Base-by-base conservation (phyloP, 2,888 invertebrate genomes). In the Drosophila mercatorum region DNA sequence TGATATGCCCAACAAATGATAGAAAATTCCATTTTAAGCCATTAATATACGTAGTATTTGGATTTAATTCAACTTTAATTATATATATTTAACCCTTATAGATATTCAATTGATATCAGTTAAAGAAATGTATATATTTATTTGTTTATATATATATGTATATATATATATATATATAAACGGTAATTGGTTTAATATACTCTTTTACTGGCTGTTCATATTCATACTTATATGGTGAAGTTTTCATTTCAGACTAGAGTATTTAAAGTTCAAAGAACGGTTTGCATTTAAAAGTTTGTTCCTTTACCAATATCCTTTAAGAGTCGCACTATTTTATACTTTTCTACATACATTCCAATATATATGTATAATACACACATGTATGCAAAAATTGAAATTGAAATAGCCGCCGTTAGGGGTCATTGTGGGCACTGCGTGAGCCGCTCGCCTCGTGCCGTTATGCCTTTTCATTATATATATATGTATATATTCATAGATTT, bases 401-500 rank as follows among this genome's bases (percentile, higher is more conserved):
- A 57, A 43, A 43, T 81, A 61, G 73, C 63, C 43, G 59, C 5
- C 40, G 6, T 43, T 43, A 17, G 44, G 31, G 41, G 11, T 34
- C 14, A 40, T 47, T 28, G n/a, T 28, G 44, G 68, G 62, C 53
- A 40, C 12, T 6, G 26, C 12, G 43, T 17, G 28, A n/a, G 11
- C n/a, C 44, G 40, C 10, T 51, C 6, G 52, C 14, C 38, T 26
- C 17, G 12, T n/a, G 22, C 22, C 34, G 41, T 66, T 68, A 72
- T 64, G 65, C 60, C 36, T 82, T 84, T 85, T 81, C 67, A 75
- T 82, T 85, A 68, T 36, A 49, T 31, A 49, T 8, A 49, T 17
- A 31, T 68, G 57, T 22, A 51, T 22, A 22, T 22, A 12, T 34
- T 80, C 71, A 90, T 90, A 76, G 90, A 85, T 85, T 85, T 90